Base-by-base conservation (phyloP, 2,888 invertebrate species). In the Gnatocerus cornutus region DNA sequence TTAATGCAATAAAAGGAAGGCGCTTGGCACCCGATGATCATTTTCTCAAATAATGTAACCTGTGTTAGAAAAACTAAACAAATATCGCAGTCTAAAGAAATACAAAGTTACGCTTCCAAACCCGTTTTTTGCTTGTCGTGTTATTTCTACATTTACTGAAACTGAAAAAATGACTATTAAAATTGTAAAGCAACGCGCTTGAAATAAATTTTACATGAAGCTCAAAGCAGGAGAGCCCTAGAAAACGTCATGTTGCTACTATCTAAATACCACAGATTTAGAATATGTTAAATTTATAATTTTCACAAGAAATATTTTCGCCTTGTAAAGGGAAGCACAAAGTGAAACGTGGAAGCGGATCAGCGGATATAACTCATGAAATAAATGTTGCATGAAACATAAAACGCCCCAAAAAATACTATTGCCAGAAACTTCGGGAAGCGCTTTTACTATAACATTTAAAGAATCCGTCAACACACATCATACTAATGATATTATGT, bases 351-450 rank as follows among this genome's bases (percentile, higher is more conserved):
- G 56, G 27, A 41, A 43, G 13, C 37, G 56, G 56, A 56, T 56
- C 43, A 41, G 10, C 27, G 43, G 43, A 59, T 48, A 59, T 59
- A 59, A 59, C 46, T 59, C 59, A 59, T 59, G 59, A 30, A 59
- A 59, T 59, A 59, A 59, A 59, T 59, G 59, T 59, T 59, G 59
- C 59, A 59, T 59, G 59, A 59, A 59, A 59, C 59, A 59, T 45
- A 48, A 59, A 59, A 37, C 46, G 46, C 13, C 43, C 6, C 7
- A 56, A 56, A 59, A 59, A 58, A 27, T 27, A 58, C 29, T 13
- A 27, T 1, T 50, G 30, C 50, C 50, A 30, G 50, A 45, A 10
- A 29, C n/a, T 16, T 41, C 9, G 8, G 55, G 21, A 21, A n/a
- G 27, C 27, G 9, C 12, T 30, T 12, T 21, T 29, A 30, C 10